These are phyloP conservation scores for Callocephalon fimbriatum DNA, from an alignment of 2,113 vertebrate species.

Conservation along the genomic window DNA sequence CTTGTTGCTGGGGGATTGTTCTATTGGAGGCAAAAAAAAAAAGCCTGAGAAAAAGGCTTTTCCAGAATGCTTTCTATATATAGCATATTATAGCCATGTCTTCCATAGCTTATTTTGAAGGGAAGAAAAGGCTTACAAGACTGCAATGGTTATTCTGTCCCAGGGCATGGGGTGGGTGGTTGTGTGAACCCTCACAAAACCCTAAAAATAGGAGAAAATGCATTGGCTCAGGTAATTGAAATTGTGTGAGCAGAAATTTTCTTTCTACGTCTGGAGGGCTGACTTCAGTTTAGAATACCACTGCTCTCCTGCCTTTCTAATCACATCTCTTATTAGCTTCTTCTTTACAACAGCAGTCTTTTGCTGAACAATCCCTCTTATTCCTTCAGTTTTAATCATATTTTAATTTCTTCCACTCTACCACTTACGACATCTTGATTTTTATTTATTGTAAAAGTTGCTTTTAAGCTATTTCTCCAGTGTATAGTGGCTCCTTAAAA, in stretches of 20 bases:
- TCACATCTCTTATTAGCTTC: background rate
- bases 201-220: background rate
- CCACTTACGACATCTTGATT: background rate
- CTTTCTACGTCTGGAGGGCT: background rate
- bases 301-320: background rate
- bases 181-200: background rate
- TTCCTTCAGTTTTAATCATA: background rate
- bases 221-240: background rate
- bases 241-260: background rate
- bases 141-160: background rate
- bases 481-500: background rate
- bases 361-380: background rate
- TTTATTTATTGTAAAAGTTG: background rate
- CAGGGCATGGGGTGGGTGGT: background rate
- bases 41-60: background rate
- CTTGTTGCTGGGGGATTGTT: background rate
- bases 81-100: background rate
- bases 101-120: background rate
- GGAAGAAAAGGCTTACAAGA: background rate
- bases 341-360: background rate
- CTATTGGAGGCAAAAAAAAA: background rate
- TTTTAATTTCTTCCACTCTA: background rate
- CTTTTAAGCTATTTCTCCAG: background rate
- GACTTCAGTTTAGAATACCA: rapidly evolving
- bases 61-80: background rate